Conservation (phyloP, 2,113 vertebrate species). For the Sylvilagus bachmani region DNA sequence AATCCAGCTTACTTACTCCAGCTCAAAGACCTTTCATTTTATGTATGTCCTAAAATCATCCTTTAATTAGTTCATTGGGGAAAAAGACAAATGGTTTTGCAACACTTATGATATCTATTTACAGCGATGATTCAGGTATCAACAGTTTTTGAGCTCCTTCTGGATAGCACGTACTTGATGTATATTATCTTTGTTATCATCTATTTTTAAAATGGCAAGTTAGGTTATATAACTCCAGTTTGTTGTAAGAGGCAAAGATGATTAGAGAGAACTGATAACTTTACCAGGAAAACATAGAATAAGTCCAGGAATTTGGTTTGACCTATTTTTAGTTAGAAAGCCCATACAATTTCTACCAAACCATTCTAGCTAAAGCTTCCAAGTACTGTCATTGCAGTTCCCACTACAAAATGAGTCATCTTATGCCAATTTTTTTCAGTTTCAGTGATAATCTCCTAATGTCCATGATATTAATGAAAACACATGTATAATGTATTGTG, state of each 20-base stretch:
- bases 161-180: not conserved
- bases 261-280: not conserved
- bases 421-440: not conserved
- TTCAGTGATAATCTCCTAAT: not conserved
- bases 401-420: not conserved
- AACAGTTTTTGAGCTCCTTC: not conserved
- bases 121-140: not conserved
- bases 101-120: not conserved
- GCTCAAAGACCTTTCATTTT: not conserved
- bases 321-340: not conserved
- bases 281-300: not conserved
- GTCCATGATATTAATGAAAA: not conserved
- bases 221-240: not conserved
- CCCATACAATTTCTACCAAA: not conserved
- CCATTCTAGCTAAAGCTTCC: not conserved
- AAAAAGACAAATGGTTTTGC: not conserved
- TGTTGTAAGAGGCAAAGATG: not conserved
- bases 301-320: not conserved
- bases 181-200: not conserved
- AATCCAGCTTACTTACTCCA: not conserved
- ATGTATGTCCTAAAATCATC: not conserved
- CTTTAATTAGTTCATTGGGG: not conserved
- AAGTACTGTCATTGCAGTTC: not conserved
- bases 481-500: not conserved
- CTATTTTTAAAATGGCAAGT: not conserved